Conservation (phyloP, 2,888 invertebrate species). For the Leucoma salicis region DNA sequence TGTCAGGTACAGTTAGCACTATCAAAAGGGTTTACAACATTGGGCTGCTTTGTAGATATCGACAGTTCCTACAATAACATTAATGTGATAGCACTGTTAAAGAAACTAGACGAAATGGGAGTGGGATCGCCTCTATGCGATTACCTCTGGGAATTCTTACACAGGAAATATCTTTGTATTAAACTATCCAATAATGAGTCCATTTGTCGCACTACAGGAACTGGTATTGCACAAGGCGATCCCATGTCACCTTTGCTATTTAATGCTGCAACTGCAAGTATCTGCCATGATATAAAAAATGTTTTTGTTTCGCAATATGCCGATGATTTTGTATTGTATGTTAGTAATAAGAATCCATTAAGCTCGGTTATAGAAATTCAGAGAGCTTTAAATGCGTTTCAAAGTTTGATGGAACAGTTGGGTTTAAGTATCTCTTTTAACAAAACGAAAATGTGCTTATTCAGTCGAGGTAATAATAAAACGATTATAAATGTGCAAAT, state of each 20-base stretch:
- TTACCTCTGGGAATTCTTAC: no score
- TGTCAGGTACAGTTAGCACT: background rate
- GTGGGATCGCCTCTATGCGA: no score
- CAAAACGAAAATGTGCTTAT: slow-evolving; percentile 21
- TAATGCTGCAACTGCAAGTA: slow-evolving; percentile 18
- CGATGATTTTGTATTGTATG: slow-evolving; percentile 29
- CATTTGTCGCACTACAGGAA: no score
- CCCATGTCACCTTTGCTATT: slow-evolving; percentile 29
- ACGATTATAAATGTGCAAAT: no score
- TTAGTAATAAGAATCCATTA: slow-evolving; percentile 3
- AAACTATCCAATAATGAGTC: no score
- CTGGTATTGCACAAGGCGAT: slow-evolving; percentile 24
- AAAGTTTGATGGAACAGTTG: slow-evolving; percentile 3
- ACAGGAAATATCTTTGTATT: no score
- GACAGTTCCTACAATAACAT: no score
- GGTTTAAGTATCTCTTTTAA: slow-evolving; percentile 14
- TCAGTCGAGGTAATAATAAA: slow-evolving; percentile 19
- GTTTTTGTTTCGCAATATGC: slow-evolving; percentile 22
- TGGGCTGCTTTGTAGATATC: background rate
- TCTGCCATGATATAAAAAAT: slow-evolving; percentile 9
- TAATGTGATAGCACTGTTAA: no score
- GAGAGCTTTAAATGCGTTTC: slow-evolving; percentile 6
- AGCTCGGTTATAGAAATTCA: background rate
- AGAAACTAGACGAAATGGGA: no score
- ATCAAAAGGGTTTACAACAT: background rate